Evolutionary conservation across 2,113 vertebrate genomes (phyloP), one percentile per base, ranked within the genome.

Genomic region (Scomber japonicus): DNA sequence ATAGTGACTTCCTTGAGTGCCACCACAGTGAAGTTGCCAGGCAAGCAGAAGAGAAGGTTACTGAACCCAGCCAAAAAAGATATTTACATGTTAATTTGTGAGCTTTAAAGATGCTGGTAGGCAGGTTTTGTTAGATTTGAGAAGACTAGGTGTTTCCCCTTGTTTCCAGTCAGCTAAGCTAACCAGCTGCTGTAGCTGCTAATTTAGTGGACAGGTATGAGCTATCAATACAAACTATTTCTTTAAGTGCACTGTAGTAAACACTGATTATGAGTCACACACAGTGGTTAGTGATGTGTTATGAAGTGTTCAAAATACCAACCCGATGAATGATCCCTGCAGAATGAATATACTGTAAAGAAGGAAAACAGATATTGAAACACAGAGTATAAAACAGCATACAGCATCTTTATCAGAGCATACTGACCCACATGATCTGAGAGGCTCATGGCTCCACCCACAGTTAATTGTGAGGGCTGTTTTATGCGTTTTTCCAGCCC

Each of bases 281-380:
- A 40, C 17, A 13, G 11, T 31, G 11, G 6, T 5, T n/a, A 64
- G 11, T 11, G 2, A 9, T 53, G 15, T 21, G 8, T 56, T n/a
- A 19, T 16, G 30, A 40, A 55, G 31, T 2, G n/a, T 55, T 27
- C 0, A 59, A 35, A 27, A 78, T 73, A 90, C 89, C 21, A 62
- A 96, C 95, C 94, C 95, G 94, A 83, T 96, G 95, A 72, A 96
- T 91, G 81, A 96, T 96, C 35, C 95, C 95, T 69, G 95, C 94
- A 71, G 95, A 95, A 75, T 96, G 95, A 75, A 96, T 96, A 31
- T 95, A 96, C 95, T 96, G 85, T 40, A 74, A 80, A 85, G 56
- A 71, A 51, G 4, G 35, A 66, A 46, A 89, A 73, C 9, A 66
- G 1, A 45, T 12, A 51, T 70, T 46, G 56, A 59, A 50, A 50